These are phyloP conservation scores for Geopemphigus sp. DNA, from an alignment of 1,140 invertebrate species.

Conservation along the genomic window DNA sequence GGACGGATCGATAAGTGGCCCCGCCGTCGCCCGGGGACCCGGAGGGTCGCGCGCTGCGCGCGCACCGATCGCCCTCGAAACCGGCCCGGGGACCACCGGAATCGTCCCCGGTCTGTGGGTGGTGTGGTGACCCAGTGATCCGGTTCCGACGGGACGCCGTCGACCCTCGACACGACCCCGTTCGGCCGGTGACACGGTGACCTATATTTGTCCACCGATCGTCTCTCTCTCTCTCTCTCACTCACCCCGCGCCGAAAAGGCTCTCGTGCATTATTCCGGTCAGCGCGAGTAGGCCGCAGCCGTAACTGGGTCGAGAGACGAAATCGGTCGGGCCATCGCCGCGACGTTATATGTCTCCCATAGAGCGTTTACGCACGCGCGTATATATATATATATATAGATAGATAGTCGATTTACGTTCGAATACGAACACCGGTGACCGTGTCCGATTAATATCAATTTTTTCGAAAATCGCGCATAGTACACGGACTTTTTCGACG, in stretches of 20 bases:
- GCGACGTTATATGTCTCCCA: no score
- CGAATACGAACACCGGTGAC: no score
- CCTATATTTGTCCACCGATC: background rate
- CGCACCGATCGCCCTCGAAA: slow-evolving; percentile 7
- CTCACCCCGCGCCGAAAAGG: no score
- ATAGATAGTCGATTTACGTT: no score
- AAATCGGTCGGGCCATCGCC: no score
- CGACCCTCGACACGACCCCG: background rate
- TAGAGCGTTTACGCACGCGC: background rate
- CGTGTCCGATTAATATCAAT: no score
- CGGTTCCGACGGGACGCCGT: background rate
- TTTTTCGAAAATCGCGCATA: no score
- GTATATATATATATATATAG: no score
- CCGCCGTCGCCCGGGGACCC: background rate
- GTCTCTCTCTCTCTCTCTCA: background rate
- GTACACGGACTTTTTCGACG: no score
- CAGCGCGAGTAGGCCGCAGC: no score
- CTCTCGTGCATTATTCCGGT: no score
- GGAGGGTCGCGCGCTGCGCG: background rate
- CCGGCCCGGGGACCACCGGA: background rate
- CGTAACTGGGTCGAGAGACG: no score
- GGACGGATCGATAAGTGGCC: background rate
- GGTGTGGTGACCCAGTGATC: slow-evolving; percentile 28
- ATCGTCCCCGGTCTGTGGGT: background rate
- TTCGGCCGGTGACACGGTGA: slow-evolving; percentile 4